Evolutionary conservation across 2,888 invertebrate genomes (phyloP).

Genomic region (Mythimna impura): DNA sequence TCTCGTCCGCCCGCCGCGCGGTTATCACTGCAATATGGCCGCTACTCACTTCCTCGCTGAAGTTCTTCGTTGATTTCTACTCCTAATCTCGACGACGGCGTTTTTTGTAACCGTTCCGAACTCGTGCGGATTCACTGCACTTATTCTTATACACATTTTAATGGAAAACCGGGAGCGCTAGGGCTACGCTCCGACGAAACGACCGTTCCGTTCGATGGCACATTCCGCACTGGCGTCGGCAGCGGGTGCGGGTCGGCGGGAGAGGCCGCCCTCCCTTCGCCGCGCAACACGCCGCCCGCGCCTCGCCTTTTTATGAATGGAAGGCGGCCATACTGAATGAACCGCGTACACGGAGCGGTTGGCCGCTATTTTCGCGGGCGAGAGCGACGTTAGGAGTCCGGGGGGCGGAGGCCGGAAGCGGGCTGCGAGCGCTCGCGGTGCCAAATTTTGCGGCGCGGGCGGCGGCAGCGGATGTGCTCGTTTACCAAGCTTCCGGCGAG

Average conservation of each 20-base stretch:
- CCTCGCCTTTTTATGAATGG: constrained; percentile 93
- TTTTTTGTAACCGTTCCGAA: constrained; percentile 90
- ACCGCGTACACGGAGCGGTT: constrained; percentile 91
- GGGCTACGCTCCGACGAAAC: constrained; percentile 91
- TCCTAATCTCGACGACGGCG: constrained; percentile 90
- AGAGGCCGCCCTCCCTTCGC: constrained; percentile 88
- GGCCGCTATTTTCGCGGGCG: constrained; percentile 90
- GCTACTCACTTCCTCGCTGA: constrained; percentile 91
- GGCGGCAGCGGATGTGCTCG: constrained; percentile 90
- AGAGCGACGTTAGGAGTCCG: constrained; percentile 84
- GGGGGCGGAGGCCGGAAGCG: constrained; percentile 89
- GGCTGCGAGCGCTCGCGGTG: constrained; percentile 89
- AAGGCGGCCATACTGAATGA: constrained; percentile 94
- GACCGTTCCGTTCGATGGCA: constrained; percentile 90
- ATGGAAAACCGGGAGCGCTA: constrained; percentile 90
- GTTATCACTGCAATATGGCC: constrained; percentile 91
- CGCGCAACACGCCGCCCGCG: constrained; percentile 86
- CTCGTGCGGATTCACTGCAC: constrained; percentile 90
- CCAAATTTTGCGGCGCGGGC: constrained; percentile 91
- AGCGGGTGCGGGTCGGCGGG: constrained; percentile 88
- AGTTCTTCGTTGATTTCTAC: constrained; percentile 91
- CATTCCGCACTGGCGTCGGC: constrained; percentile 90
- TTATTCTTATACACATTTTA: constrained; percentile 91
- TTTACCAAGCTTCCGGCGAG: constrained; percentile 90
- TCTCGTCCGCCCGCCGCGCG: constrained; percentile 91